phyloP scores from a whole-genome alignment of 2,113 vertebrate species.

The Callocephalon fimbriatum region DNA sequence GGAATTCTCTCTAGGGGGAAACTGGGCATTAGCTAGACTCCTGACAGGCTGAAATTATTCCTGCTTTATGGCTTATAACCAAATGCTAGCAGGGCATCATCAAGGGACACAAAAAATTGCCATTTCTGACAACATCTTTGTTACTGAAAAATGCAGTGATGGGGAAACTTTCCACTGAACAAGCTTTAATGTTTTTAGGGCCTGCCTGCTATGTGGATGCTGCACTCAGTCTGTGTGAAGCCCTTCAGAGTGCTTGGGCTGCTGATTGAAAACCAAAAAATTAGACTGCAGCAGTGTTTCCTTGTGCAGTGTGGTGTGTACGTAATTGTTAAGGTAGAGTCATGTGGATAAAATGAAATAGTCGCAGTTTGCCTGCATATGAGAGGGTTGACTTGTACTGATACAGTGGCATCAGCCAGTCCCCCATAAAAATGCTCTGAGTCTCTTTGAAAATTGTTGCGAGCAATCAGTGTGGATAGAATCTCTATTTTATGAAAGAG shows the following conservation, averaged over 20 bases:
- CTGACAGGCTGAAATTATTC: slow-evolving; percentile 89
- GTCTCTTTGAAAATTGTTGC: too few species aligned
- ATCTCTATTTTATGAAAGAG: too few species aligned
- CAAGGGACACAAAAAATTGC: slow-evolving; percentile 83
- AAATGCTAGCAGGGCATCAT: slow-evolving; percentile 84
- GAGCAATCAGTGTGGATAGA: too few species aligned
- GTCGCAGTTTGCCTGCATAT: slow-evolving; percentile 19
- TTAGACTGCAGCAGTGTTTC: not conserved
- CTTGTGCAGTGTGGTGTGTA: not conserved
- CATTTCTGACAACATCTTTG: slow-evolving; percentile 88
- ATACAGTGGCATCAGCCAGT: slow-evolving; percentile 39
- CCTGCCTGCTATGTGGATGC: slow-evolving; percentile 35
- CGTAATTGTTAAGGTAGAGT: slow-evolving; percentile 20
- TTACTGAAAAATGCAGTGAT: slow-evolving; percentile 75
- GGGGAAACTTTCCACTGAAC: slow-evolving; percentile 68
- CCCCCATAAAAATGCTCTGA: too few species aligned
- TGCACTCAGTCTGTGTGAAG: not conserved
- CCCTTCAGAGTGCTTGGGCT: not conserved
- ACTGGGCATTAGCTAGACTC: slow-evolving; percentile 86
- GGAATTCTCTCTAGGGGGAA: slow-evolving; percentile 86
- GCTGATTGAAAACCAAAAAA: not conserved
- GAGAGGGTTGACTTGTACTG: not conserved
- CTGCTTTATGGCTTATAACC: slow-evolving; percentile 87
- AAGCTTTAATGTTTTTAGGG: slow-evolving; percentile 59
- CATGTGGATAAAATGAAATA: slow-evolving; percentile 9